Conservation (phyloP, 2,888 invertebrate species). For the Sesia bembeciformis region DNA sequence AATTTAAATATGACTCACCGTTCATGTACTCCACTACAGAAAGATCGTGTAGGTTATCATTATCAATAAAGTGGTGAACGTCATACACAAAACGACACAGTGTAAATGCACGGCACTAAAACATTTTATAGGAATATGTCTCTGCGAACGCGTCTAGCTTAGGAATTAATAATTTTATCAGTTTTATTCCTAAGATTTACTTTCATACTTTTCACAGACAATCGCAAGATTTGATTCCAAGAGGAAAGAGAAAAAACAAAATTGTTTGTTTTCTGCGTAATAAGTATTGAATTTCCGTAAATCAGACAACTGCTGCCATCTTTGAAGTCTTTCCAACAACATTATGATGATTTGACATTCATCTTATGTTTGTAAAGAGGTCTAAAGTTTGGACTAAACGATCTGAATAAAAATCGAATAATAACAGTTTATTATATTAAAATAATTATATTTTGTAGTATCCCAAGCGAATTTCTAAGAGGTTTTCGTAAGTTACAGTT, state of each 20-base stretch:
- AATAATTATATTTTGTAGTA: no score
- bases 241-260: conserved; percentile 47
- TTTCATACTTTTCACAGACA: neutral
- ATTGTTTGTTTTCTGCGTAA: conserved; percentile 8
- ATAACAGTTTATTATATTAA: no score
- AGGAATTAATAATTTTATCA: no score
- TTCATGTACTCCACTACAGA: conserved; percentile 56
- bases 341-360: conserved; percentile 23
- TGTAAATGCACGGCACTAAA: neutral
- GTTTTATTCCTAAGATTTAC: neutral
- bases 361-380: conserved; percentile 34
- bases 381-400: conserved; percentile 2
- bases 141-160: no score
- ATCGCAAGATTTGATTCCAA: neutral
- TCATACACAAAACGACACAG: conserved; percentile 23
- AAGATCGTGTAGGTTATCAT: conserved; percentile 68
- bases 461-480: no score
- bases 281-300: conserved; percentile 48
- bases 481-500: no score
- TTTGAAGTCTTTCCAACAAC: conserved; percentile 16
- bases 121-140: neutral
- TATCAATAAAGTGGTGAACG: conserved; percentile 47
- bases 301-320: conserved; percentile 47
- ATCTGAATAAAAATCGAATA: no score
- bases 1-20: conserved; percentile 75